Evolutionary conservation across 1,140 invertebrate genomes (phyloP).

Genomic region (Drosophila prosaltans): DNA sequence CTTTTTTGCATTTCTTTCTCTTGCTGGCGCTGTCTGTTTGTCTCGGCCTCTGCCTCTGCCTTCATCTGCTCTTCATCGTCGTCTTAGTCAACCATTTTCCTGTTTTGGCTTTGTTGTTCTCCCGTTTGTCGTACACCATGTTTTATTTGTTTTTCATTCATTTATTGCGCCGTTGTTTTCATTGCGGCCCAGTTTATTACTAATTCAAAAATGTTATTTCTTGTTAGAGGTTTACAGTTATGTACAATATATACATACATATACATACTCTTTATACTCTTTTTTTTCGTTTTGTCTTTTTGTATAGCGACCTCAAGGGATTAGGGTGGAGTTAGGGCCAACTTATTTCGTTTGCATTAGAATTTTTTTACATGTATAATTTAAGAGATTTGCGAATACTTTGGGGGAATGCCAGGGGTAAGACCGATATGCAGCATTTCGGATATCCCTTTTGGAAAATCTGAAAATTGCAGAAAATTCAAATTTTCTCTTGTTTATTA

Average conservation of each 20-base stretch:
- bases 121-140: constrained; percentile 49
- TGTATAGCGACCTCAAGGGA: constrained; percentile 45
- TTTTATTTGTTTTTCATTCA: constrained; percentile 79
- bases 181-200: constrained; percentile 73
- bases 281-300: constrained; percentile 17
- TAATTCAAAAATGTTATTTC: constrained; percentile 79
- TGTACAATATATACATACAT: constrained; percentile 1
- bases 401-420: constrained; percentile 40
- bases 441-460: constrained; percentile 21
- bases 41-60: not conserved
- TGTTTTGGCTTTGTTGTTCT: constrained; percentile 37
- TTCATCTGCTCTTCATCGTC: not conserved
- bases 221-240: constrained; percentile 66
- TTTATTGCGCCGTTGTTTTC: constrained; percentile 63
- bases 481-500: constrained; percentile 64
- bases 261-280: not conserved
- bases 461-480: constrained; percentile 23
- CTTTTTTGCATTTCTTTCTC: constrained; percentile 37
- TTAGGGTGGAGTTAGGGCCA: constrained; percentile 40
- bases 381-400: constrained; percentile 59
- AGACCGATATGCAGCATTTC: constrained; percentile 1
- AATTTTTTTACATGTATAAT: constrained; percentile 64
- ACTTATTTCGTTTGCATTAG: constrained; percentile 58
- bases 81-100: constrained; percentile 2
- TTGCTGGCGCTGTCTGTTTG: not conserved